Evolutionary conservation across 2,113 vertebrate species (phyloP).

Genomic region (Peromyscus californicus): DNA sequence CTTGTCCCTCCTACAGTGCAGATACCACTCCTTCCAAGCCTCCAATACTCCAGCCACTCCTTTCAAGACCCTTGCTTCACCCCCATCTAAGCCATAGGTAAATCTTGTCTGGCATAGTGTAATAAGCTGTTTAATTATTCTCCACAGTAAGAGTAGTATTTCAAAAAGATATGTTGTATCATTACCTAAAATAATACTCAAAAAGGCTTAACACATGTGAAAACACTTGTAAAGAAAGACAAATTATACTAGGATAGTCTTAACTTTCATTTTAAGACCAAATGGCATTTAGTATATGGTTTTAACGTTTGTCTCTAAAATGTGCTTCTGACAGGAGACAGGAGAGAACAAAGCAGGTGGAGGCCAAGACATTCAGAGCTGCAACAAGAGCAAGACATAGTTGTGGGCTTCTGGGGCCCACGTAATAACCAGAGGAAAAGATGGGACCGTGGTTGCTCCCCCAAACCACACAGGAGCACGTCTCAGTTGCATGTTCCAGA

Average conservation of each 20-base stretch:
- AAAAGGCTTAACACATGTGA: not conserved
- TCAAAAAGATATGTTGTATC: not conserved
- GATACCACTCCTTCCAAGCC: not conserved
- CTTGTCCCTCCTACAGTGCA: not conserved
- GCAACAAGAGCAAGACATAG: not conserved
- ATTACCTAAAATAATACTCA: not conserved
- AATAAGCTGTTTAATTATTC: not conserved
- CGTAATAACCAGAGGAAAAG: not conserved
- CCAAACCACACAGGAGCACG: not conserved
- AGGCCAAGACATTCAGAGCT: not conserved
- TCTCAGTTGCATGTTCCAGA: not conserved
- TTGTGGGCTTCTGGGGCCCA: not conserved
- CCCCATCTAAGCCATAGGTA: not conserved
- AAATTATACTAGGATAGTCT: not conserved
- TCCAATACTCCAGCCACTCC: not conserved
- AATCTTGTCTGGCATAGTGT: not conserved
- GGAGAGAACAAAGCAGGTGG: not conserved
- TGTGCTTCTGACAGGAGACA: not conserved
- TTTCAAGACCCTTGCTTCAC: not conserved
- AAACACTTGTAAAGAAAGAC: not conserved
- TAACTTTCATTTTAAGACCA: slow-evolving; percentile 25
- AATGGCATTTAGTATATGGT: not conserved
- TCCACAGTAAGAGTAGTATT: not conserved
- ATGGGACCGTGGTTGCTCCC: not conserved
- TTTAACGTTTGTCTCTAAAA: slow-evolving; percentile 29